A percentile compares a stretch with the other conserved stretches of the same genome.
These are phyloP conservation scores for Epirrhoe tristata DNA, from an alignment of 2,888 invertebrate genomes.

Conservation along the genomic window DNA sequence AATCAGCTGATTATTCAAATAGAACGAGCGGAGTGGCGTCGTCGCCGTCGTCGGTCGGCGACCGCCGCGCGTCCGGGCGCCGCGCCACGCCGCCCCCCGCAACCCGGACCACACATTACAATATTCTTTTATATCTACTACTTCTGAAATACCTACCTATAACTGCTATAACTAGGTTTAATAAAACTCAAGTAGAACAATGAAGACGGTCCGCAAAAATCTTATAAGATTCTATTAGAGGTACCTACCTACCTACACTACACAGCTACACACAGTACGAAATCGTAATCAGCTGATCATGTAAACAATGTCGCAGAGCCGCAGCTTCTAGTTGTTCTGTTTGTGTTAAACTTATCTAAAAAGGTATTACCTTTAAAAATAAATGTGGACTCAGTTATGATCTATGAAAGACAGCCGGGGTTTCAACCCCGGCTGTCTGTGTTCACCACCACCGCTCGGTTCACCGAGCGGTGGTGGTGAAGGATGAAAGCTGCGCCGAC, in stretches of 20 bases:
- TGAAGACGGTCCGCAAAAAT: conserved; percentile 36
- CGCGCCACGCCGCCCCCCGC: conserved; percentile 26
- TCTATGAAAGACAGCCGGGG: conserved; percentile 3
- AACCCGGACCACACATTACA: conserved; percentile 35
- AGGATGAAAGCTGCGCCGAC: conserved; percentile 26
- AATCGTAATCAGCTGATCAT: conserved; percentile 79
- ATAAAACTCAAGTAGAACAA: neutral
- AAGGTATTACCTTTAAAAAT: conserved; percentile 1
- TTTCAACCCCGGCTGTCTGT: too few relatives aligned
- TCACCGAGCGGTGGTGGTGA: conserved; percentile 12
- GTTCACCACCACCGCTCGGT: too few relatives aligned
- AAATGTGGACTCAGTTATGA: conserved; percentile 1
- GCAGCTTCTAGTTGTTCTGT: conserved; percentile 39
- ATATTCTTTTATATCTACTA: conserved; percentile 22
- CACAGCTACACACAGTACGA: conserved; percentile 42
- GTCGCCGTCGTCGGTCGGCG: conserved; percentile 64
- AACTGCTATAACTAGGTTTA: neutral
- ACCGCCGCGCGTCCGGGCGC: conserved; percentile 51
- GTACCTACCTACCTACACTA: conserved; percentile 1
- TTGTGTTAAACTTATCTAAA: conserved; percentile 8
- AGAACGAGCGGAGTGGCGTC: conserved; percentile 72
- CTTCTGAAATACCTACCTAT: neutral
- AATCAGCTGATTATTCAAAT: conserved; percentile 86
- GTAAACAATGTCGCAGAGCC: conserved; percentile 70
- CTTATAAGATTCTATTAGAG: conserved; percentile 65